phyloP scores from a whole-genome alignment of 2,113 vertebrate species.

The Rhabdornis inornatus region DNA sequence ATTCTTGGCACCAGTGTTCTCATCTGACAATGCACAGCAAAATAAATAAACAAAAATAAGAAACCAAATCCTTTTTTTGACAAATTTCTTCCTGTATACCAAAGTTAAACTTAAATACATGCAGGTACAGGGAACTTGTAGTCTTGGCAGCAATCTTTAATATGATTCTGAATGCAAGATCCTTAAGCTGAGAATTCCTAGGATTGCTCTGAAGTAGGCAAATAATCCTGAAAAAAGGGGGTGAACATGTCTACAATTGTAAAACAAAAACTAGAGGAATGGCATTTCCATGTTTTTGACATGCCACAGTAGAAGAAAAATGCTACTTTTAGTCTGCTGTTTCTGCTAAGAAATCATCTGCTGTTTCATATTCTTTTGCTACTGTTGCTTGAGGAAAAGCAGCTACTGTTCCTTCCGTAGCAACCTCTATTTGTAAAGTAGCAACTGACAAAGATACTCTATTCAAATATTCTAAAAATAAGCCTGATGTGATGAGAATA shows the following conservation, averaged over 20 bases:
- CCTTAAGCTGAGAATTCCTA: background rate
- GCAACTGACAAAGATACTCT: slow-evolving; percentile 20
- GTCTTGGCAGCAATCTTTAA: background rate
- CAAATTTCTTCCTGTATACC: background rate
- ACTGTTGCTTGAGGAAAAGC: slow-evolving; percentile 29
- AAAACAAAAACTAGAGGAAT: background rate
- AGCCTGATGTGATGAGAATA: background rate
- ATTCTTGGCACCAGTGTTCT: background rate
- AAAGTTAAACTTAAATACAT: background rate
- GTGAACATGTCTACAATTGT: background rate
- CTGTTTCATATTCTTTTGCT: background rate
- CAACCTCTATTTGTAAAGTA: slow-evolving; percentile 27
- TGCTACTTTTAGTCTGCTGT: background rate
- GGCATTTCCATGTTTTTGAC: background rate
- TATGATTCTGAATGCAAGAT: background rate
- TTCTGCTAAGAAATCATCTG: slow-evolving; percentile 29
- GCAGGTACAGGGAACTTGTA: background rate
- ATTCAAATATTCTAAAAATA: slow-evolving; percentile 47
- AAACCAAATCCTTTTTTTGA: background rate
- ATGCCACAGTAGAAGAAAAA: background rate
- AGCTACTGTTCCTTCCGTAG: slow-evolving; percentile 34
- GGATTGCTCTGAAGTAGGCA: background rate
- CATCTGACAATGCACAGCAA: background rate
- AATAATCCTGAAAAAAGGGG: background rate
- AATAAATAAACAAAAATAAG: background rate